These are phyloP conservation scores for Bombyx huttoni DNA, from an alignment of 2,888 invertebrate genomes.

Conservation along the genomic window DNA sequence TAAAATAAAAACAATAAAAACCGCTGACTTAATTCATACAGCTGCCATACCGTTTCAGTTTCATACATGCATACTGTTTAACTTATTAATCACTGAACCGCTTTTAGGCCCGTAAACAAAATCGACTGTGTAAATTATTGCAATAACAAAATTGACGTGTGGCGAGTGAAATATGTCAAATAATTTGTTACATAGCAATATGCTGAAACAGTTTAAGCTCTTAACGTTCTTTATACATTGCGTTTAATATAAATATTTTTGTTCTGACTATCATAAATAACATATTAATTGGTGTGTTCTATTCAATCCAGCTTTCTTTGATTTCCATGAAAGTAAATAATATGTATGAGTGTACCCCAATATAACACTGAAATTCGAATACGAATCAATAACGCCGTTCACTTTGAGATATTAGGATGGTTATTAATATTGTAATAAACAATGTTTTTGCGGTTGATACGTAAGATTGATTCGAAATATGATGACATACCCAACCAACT, in stretches of 20 bases:
- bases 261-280: not conserved
- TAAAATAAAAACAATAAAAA: slow-evolving; percentile 12
- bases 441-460: too few species aligned
- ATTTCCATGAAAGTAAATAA: too few species aligned
- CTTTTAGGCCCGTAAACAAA: slow-evolving; percentile 11
- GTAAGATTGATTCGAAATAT: too few species aligned
- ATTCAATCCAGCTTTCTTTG: too few species aligned
- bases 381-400: too few species aligned
- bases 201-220: not conserved
- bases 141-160: slow-evolving; percentile 9
- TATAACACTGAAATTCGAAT: too few species aligned
- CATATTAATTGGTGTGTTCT: too few species aligned
- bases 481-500: too few species aligned
- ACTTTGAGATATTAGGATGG: too few species aligned
- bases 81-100: slow-evolving; percentile 12
- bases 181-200: slow-evolving; percentile 11
- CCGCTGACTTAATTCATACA: slow-evolving; percentile 7
- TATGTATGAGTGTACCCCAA: too few species aligned
- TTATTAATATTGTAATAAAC: too few species aligned
- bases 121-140: slow-evolving; percentile 13
- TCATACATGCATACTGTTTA: not conserved
- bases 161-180: slow-evolving; percentile 14
- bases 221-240: not conserved
- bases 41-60: slow-evolving; percentile 6
- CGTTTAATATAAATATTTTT: not conserved